These are phyloP conservation scores for Chaetodon auriga DNA, from an alignment of 2,113 vertebrate genomes.

Conservation along the genomic window DNA sequence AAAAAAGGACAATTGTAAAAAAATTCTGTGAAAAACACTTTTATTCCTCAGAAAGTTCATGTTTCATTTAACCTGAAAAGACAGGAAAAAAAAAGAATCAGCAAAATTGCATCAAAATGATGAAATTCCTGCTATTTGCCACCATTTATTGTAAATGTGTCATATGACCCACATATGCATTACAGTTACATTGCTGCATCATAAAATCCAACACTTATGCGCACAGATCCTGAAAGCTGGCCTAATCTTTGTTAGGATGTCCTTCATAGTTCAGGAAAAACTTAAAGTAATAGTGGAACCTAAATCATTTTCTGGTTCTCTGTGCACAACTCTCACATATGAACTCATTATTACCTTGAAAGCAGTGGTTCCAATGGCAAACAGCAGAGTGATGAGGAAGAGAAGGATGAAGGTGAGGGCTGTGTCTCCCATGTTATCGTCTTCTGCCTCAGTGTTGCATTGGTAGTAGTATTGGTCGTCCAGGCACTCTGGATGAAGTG, in stretches of 20 bases:
- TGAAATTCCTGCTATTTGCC: background rate
- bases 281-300: no score
- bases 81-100: constrained; percentile 27
- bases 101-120: background rate
- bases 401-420: constrained; percentile 90
- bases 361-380: constrained; percentile 86
- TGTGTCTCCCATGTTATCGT: constrained; percentile 81
- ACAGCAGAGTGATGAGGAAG: constrained; percentile 91
- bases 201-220: no score
- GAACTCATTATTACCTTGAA: constrained; percentile 84
- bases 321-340: constrained; percentile 12
- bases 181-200: no score
- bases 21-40: background rate
- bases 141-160: no score
- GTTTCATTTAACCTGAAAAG: constrained; percentile 81
- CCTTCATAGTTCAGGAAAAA: no score
- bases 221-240: no score
- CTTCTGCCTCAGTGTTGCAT: constrained; percentile 54
- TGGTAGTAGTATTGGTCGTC: background rate
- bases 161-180: no score
- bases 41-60: background rate
- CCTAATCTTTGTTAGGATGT: no score
- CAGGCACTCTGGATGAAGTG: background rate
- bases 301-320: background rate
- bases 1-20: background rate